Conservation (phyloP, 2,888 invertebrate genomes). For the Lasius fuliginosus region DNA sequence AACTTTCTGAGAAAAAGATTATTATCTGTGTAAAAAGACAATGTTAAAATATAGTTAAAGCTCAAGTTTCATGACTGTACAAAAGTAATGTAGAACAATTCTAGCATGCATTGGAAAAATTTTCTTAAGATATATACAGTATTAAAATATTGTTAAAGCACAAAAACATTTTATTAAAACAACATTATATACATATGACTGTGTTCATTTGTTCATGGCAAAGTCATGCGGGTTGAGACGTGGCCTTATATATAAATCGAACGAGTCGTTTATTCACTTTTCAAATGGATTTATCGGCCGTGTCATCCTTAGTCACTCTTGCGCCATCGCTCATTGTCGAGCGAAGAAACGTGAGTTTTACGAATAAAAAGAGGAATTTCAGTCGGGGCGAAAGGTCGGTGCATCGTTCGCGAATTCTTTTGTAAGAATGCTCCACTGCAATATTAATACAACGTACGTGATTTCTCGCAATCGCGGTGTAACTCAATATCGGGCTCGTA, state of each 20-base stretch:
- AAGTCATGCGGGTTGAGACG: constrained; percentile 30
- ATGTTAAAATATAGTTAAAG: neutral
- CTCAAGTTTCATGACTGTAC: neutral
- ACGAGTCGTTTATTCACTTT: constrained; percentile 47
- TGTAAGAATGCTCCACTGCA: constrained; percentile 40
- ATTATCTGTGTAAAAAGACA: neutral
- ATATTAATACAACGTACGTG: constrained; percentile 19
- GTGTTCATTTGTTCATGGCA: neutral
- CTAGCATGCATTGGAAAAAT: neutral
- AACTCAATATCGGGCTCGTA: constrained; percentile 50
- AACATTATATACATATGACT: constrained; percentile 1
- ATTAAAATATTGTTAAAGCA: neutral
- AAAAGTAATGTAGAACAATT: neutral
- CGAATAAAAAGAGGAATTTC: constrained; percentile 62
- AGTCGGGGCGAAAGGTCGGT: constrained; percentile 31
- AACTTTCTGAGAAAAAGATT: neutral
- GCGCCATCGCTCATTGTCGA: constrained; percentile 66
- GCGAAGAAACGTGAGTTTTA: constrained; percentile 40
- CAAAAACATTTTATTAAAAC: constrained; percentile 2
- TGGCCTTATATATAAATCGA: constrained; percentile 41
- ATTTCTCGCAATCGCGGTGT: constrained; percentile 46
- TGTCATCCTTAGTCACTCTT: constrained; percentile 66
- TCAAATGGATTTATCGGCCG: constrained; percentile 46
- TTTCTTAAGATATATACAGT: neutral
- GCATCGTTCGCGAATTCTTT: constrained; percentile 55